Evolutionary conservation across 2,888 invertebrate genomes (phyloP).

Genomic region (Ctenicera cuprea): DNA sequence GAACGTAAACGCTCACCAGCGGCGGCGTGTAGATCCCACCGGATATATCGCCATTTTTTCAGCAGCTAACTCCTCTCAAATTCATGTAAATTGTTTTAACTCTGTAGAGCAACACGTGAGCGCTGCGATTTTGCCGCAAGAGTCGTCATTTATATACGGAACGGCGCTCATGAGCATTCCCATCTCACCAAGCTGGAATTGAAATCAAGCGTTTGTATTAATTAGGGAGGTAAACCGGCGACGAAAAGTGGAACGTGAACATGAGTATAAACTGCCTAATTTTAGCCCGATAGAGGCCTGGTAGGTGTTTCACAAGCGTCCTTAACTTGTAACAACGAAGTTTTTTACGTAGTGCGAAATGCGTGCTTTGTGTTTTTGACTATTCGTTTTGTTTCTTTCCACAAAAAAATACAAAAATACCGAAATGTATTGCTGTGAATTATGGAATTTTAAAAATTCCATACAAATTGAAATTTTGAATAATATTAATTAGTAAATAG

Average conservation of each 20-base stretch:
- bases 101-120: slow-evolving; percentile 40
- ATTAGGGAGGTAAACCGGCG: slow-evolving; percentile 38
- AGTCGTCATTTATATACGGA: slow-evolving; percentile 44
- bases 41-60: slow-evolving; percentile 10
- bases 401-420: too few species aligned
- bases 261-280: slow-evolving; percentile 28
- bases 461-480: too few species aligned
- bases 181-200: slow-evolving; percentile 29
- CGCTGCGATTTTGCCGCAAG: slow-evolving; percentile 30
- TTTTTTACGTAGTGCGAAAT: not conserved
- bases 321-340: not conserved
- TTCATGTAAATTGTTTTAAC: slow-evolving; percentile 41
- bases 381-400: not conserved
- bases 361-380: not conserved
- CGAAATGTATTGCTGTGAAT: too few species aligned
- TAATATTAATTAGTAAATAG: too few species aligned
- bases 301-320: not conserved
- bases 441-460: too few species aligned
- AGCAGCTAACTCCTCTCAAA: slow-evolving; percentile 15
- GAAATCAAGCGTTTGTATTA: slow-evolving; percentile 47
- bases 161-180: slow-evolving; percentile 27
- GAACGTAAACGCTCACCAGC: not conserved
- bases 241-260: slow-evolving; percentile 37
- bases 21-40: not conserved
- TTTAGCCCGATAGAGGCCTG: slow-evolving; percentile 19